These are phyloP conservation scores for Dascyllus trimaculatus DNA, from an alignment of 2,113 vertebrate genomes.

Conservation along the genomic window DNA sequence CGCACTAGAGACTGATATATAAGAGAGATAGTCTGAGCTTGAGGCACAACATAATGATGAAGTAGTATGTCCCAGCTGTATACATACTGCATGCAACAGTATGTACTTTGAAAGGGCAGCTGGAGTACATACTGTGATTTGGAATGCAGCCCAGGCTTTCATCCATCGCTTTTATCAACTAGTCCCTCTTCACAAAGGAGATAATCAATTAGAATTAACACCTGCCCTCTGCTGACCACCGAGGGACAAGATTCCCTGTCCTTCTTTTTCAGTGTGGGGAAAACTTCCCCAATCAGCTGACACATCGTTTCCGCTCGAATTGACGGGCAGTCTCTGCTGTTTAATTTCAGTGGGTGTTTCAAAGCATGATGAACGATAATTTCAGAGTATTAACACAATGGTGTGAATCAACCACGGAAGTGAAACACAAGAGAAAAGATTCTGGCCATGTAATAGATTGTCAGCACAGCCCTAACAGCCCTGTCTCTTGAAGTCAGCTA, in stretches of 20 bases:
- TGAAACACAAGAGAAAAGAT: neutral
- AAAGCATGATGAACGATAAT: neutral
- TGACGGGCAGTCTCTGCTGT: neutral
- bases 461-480: neutral
- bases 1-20: too few species aligned
- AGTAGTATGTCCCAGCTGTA: too few species aligned
- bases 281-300: neutral
- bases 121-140: too few species aligned
- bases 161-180: too few species aligned
- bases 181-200: too few species aligned
- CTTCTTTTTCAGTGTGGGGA: neutral
- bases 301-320: neutral
- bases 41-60: too few species aligned
- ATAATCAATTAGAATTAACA: neutral
- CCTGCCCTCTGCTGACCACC: neutral
- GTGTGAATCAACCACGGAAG: neutral
- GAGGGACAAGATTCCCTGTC: neutral
- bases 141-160: too few species aligned
- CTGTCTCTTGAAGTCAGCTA: too few species aligned
- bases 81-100: too few species aligned
- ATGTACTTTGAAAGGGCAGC: too few species aligned
- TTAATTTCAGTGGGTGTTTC: neutral
- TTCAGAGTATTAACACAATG: neutral
- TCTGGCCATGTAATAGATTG: neutral
- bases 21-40: too few species aligned